Percentiles rank a stretch among this genome's conserved stretches.
These are phyloP conservation scores for Nezara viridula DNA, from an alignment of 2,888 invertebrate species.

Conservation along the genomic window DNA sequence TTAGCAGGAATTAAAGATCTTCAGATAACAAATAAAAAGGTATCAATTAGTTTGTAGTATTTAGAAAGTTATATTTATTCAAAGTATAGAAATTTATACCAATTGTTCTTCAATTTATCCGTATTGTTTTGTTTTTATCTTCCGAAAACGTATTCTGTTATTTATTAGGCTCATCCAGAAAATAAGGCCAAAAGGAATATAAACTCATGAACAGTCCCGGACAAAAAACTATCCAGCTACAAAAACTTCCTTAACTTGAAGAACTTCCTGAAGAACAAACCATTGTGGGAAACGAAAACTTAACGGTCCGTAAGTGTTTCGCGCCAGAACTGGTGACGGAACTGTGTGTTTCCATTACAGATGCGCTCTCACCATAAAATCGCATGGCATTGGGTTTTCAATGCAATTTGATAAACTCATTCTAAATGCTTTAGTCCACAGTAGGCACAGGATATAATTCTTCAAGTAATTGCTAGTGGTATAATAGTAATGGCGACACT, in stretches of 20 bases:
- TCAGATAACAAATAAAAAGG: too few species aligned
- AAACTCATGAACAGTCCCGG: neutral
- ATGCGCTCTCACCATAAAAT: neutral
- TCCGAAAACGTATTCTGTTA: too few species aligned
- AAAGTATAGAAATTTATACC: too few species aligned
- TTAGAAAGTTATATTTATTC: too few species aligned
- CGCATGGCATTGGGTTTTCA: neutral
- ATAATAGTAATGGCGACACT: neutral
- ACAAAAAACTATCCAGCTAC: neutral
- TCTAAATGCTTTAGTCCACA: too few species aligned
- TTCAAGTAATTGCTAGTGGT: too few species aligned
- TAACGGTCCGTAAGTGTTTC: neutral
- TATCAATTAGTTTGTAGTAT: too few species aligned
- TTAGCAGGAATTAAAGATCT: too few species aligned
- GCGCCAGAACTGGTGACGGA: neutral
- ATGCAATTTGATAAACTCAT: neutral
- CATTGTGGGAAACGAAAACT: slow-evolving; percentile 1
- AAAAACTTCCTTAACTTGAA: neutral
- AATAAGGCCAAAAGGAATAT: neutral
- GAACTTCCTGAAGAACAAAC: neutral
- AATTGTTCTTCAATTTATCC: too few species aligned
- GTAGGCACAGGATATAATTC: too few species aligned
- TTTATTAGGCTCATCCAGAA: too few species aligned
- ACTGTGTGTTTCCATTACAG: neutral
- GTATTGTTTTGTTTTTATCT: too few species aligned